These are phyloP conservation scores for Cynaeus angustus DNA, from an alignment of 2,888 invertebrate genomes.

Conservation along the genomic window DNA sequence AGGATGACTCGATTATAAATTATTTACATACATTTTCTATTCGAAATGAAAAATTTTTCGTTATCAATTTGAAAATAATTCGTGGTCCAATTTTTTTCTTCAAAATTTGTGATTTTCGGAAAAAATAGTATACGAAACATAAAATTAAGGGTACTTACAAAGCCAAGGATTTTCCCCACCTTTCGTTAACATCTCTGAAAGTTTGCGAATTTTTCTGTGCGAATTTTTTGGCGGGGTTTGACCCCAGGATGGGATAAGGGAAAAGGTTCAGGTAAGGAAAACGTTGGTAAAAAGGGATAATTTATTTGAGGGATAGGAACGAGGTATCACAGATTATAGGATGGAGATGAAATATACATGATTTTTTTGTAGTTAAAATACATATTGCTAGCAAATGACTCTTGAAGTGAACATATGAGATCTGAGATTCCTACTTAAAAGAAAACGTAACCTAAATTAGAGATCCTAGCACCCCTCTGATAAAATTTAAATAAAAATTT, in stretches of 20 bases:
- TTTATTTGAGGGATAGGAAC: constrained; percentile 44
- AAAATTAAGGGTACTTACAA: too few species aligned
- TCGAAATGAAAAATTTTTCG: too few species aligned
- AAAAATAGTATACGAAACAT: too few species aligned
- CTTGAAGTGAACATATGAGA: constrained; percentile 64
- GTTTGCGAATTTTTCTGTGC: constrained; percentile 22
- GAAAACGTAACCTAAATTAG: constrained; percentile 57
- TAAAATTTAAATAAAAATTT: constrained; percentile 38
- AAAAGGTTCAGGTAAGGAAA: constrained; percentile 15
- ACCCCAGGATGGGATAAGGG: constrained; percentile 36
- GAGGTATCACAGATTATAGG: constrained; percentile 65
- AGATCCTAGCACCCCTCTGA: constrained; percentile 60
- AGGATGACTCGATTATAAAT: too few species aligned
- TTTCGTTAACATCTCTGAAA: too few species aligned
- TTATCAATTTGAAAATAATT: too few species aligned
- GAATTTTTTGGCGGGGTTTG: constrained; percentile 38
- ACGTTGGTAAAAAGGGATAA: constrained; percentile 23
- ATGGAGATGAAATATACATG: constrained; percentile 60
- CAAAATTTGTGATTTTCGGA: too few species aligned
- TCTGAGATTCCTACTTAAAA: constrained; percentile 62
- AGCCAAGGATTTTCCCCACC: too few species aligned
- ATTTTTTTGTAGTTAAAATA: constrained; percentile 50
- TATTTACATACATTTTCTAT: too few species aligned
- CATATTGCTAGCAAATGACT: constrained; percentile 59
- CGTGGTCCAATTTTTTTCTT: too few species aligned